A percentile compares a stretch with the other conserved stretches of the same genome.
phyloP scores from a whole-genome alignment of 2,113 vertebrate genomes.

The Lamprologus sp. region DNA sequence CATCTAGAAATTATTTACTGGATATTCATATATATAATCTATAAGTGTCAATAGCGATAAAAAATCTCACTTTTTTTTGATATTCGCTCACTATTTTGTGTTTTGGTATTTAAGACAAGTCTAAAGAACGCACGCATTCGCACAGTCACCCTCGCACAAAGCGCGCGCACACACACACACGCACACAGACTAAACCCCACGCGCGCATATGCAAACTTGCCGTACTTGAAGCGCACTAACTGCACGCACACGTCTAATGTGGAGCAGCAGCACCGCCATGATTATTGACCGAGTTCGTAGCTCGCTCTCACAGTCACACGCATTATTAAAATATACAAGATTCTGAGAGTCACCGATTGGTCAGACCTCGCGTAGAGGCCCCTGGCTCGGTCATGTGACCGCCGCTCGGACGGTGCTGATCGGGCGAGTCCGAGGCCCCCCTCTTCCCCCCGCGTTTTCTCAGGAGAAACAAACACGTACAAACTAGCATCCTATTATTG shows the following conservation, averaged over 20 bases:
- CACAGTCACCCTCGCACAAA: conserved; percentile 44
- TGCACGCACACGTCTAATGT: conserved; percentile 49
- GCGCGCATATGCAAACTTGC: conserved; percentile 17
- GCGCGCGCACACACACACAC: conserved; percentile 6
- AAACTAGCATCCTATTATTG: conserved; percentile 66
- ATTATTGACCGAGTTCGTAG: conserved; percentile 59
- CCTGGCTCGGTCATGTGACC: conserved; percentile 30
- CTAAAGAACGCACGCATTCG: conserved; percentile 64
- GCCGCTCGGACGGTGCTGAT: conserved; percentile 28
- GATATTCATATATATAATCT: conserved; percentile 80
- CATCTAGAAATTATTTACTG: conserved; percentile 74
- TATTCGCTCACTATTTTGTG: conserved; percentile 76
- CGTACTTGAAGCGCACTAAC: conserved; percentile 44
- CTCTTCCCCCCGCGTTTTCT: conserved; percentile 5
- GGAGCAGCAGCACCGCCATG: conserved; percentile 64
- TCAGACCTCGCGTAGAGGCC: conserved; percentile 43
- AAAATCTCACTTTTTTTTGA: conserved; percentile 71
- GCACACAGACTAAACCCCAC: conserved; percentile 20
- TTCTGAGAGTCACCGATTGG: conserved; percentile 65
- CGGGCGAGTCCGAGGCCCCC: conserved; percentile 52
- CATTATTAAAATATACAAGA: conserved; percentile 78
- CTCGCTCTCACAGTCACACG: conserved; percentile 30
- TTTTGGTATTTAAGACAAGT: conserved; percentile 80
- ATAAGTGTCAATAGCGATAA: conserved; percentile 74
- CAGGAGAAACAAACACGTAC: conserved; percentile 55